phyloP scores from a whole-genome alignment of 2,888 invertebrate species.

The Campoplex capitator region DNA sequence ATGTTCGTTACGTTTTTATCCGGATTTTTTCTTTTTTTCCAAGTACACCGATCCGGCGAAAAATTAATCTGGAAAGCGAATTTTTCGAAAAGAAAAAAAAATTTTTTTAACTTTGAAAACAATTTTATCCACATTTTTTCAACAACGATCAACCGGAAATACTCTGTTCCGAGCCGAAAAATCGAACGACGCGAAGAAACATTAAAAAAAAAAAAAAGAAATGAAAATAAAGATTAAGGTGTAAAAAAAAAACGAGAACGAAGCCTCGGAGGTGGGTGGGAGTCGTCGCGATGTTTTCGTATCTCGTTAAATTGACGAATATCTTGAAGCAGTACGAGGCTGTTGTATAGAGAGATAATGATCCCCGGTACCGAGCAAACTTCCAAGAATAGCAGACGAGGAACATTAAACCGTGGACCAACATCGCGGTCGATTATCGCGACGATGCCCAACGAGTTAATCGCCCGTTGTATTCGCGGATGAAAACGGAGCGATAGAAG shows the following conservation, averaged over 20 bases:
- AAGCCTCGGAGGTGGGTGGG: neutral
- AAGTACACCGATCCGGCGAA: no score
- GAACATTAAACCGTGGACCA: conserved; percentile 70
- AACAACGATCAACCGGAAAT: neutral
- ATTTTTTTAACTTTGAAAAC: neutral
- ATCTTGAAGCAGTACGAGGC: conserved; percentile 23
- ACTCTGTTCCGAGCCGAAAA: neutral
- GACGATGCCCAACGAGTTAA: conserved; percentile 61
- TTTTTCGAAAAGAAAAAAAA: neutral
- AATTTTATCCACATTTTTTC: neutral
- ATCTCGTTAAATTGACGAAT: conserved; percentile 29
- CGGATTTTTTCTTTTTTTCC: neutral
- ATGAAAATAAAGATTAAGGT: conserved; percentile 6
- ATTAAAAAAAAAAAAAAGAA: neutral
- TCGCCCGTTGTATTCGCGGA: conserved; percentile 59
- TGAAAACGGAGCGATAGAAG: conserved; percentile 35
- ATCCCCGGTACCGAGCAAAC: conserved; percentile 43
- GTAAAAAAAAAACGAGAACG: conserved; percentile 4
- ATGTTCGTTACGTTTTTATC: neutral
- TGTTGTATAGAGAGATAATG: conserved; percentile 54
- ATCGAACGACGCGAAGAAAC: neutral
- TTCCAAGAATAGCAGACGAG: conserved; percentile 62
- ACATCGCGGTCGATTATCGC: conserved; percentile 66
- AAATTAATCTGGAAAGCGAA: neutral
- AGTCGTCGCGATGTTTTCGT: conserved; percentile 17